These are phyloP conservation scores for Halcyon smyrnensis DNA, from an alignment of 2,797 vertebrate species.

Conservation along the genomic window DNA sequence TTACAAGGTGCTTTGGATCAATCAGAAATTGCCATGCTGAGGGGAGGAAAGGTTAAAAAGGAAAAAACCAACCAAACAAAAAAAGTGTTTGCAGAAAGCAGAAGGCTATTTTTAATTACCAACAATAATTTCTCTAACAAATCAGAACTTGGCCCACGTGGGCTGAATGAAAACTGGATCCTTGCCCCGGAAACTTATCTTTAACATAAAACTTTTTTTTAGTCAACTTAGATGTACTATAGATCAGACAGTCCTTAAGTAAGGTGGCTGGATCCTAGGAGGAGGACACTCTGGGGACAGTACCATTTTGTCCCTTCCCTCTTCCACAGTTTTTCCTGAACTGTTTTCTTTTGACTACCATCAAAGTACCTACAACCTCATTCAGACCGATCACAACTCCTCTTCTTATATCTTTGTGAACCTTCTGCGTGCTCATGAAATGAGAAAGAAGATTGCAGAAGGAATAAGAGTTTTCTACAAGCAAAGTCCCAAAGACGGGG, in stretches of 20 bases:
- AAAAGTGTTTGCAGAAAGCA: background rate
- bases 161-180: background rate
- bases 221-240: background rate
- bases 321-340: background rate
- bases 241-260: background rate
- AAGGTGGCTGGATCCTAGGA: background rate
- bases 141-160: background rate
- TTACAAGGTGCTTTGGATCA: background rate
- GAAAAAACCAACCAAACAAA: no score
- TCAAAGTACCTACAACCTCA: background rate
- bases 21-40: background rate
- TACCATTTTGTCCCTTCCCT: background rate
- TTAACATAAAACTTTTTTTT: background rate
- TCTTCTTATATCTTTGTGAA: background rate
- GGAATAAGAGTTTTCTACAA: background rate
- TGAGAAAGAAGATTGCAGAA: background rate
- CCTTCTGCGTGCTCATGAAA: background rate
- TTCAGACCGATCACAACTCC: background rate
- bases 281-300: fast-evolving
- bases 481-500: background rate
- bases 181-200: background rate
- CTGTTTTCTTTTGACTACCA: background rate
- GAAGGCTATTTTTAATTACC: background rate
- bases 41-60: background rate
- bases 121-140: background rate